Evolutionary conservation across 1,140 invertebrate species (phyloP), one percentile per base, ranked within the genome.

Genomic region (Temnothorax nylanderi): DNA sequence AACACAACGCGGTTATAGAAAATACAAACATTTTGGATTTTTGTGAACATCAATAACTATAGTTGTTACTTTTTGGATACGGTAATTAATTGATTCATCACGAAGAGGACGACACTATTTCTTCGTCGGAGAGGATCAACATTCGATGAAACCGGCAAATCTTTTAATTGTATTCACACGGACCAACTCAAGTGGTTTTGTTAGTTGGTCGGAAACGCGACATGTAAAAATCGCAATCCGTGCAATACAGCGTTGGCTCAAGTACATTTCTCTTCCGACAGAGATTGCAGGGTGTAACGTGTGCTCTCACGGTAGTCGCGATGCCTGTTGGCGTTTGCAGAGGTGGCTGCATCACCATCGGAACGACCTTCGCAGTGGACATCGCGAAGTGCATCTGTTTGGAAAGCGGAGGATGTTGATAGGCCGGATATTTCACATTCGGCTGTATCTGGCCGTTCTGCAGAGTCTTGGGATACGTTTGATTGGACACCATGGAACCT

Each of bases 161-260:
- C 32, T 54, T 72, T 18, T 16, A 13, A 47, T 58, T 7, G 7
- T 37, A 4, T 37, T 60, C 64, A n/a, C 34, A 5, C 21, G 3
- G 26, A 56, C 10, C 8, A 51, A 16, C 4, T 90, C 41, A 91
- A 34, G 80, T 18, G 16, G 44, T 5, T 88, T 47, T 90, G 64
- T 94, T 96, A 89, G 95, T 96, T 10, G 97, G 97, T 91, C 97
- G 97, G 92, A 98, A 98, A 90, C 97, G 96, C 47, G 98, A 98
- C 97, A 99, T 98, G 92, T 99, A 99, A 96, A 98, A 98, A 92
- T 98, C 98, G 94, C 98, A 99, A 93, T 98, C 98, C 18, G 97
- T 96, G 95, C 98, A 99, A 93, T 98, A 99, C 51, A 97, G 96
- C 13, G 97, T 96, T 0, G 97, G 97, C 37, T 97, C 96, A 5